Conservation (phyloP, 1,140 invertebrate species). For the Halesus radiatus region DNA sequence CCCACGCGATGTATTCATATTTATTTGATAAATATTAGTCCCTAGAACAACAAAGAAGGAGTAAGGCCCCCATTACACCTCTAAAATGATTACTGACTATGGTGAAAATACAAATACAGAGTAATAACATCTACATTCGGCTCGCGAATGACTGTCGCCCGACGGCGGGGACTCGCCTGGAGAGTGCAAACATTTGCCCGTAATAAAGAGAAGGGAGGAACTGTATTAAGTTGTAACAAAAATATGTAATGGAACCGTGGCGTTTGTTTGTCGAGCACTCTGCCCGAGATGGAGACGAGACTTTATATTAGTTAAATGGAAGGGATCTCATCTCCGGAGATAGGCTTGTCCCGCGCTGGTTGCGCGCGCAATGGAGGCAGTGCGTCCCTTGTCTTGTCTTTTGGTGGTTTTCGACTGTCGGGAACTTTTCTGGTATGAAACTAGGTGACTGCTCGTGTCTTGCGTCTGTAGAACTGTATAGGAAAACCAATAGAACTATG, state of each 20-base stretch:
- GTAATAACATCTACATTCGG: slow-evolving; percentile 14
- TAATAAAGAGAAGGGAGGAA: slow-evolving; percentile 34
- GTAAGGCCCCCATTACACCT: neutral
- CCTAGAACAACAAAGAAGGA: too few species aligned
- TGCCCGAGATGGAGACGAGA: slow-evolving; percentile 35
- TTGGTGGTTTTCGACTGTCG: too few species aligned
- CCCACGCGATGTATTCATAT: too few species aligned
- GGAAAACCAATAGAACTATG: too few species aligned
- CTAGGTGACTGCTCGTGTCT: too few species aligned
- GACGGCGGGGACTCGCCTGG: neutral
- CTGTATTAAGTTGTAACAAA: slow-evolving; percentile 50
- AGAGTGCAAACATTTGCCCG: slow-evolving; percentile 45
- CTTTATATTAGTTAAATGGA: slow-evolving; percentile 44
- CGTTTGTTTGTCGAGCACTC: slow-evolving; percentile 45
- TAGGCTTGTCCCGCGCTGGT: slow-evolving; percentile 20
- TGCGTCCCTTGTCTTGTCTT: neutral
- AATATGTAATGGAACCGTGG: slow-evolving; percentile 47
- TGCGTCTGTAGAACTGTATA: too few species aligned
- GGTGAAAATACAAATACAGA: neutral
- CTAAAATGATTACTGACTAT: neutral
- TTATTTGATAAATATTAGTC: too few species aligned
- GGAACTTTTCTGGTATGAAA: too few species aligned
- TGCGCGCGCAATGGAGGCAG: slow-evolving; percentile 1
- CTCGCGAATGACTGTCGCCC: slow-evolving; percentile 38
- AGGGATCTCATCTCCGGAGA: slow-evolving; percentile 8